A percentile compares a stretch with the other conserved stretches of the same genome.
phyloP scores from a whole-genome alignment of 92 coral and sea anemone species.

The Epizoanthus ramosus region DNA sequence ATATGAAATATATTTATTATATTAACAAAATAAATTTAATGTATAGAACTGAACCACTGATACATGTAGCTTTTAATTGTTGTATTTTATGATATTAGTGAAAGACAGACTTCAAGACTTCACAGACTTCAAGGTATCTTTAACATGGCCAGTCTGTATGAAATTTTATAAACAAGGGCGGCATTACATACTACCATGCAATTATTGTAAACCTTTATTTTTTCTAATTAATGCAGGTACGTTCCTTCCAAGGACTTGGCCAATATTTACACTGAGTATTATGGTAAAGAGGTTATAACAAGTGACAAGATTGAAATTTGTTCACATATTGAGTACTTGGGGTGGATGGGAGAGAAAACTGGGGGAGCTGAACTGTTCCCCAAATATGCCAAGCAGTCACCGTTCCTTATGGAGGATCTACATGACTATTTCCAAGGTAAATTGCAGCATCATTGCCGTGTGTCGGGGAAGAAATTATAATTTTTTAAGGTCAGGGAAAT shows the following conservation, averaged over 20 bases:
- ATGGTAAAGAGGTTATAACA: slow-evolving; percentile 75
- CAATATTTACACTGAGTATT: slow-evolving; percentile 83
- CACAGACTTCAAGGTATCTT: too few species aligned
- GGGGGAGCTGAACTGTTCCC: slow-evolving; percentile 87
- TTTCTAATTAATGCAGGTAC: slow-evolving; percentile 64
- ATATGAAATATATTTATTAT: too few species aligned
- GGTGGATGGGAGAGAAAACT: slow-evolving; percentile 87
- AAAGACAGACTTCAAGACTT: too few species aligned
- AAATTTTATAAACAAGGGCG: neutral
- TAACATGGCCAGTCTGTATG: too few species aligned
- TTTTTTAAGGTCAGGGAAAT: too few species aligned
- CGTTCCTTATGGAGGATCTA: slow-evolving; percentile 88
- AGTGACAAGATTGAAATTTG: slow-evolving; percentile 74
- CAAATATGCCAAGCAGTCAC: slow-evolving; percentile 77
- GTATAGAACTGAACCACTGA: too few species aligned
- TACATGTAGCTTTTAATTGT: too few species aligned
- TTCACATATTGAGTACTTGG: slow-evolving; percentile 69
- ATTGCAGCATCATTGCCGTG: neutral
- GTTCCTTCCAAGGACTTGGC: slow-evolving; percentile 83
- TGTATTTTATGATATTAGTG: too few species aligned
- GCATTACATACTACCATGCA: neutral
- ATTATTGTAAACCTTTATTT: neutral
- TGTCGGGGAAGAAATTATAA: too few species aligned
- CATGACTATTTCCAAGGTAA: slow-evolving; percentile 93
- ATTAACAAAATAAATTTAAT: too few species aligned